These are phyloP conservation scores for Loripinus fragilis DNA, from an alignment of 2,888 invertebrate genomes.

Conservation along the genomic window DNA sequence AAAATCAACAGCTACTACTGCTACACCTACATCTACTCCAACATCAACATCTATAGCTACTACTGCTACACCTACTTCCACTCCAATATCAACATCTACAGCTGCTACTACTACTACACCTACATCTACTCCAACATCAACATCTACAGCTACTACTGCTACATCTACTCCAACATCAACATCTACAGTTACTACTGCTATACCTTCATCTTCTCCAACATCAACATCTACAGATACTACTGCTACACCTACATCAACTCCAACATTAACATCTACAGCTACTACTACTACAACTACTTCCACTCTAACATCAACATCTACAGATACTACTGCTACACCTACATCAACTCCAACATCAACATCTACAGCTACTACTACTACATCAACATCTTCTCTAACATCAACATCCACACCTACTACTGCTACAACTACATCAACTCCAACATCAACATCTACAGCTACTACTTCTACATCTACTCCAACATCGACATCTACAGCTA, in stretches of 20 bases:
- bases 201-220: not conserved
- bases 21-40: not conserved
- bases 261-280: not conserved
- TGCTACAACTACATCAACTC: not conserved
- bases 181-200: not conserved
- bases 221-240: not conserved
- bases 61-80: not conserved
- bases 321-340: not conserved
- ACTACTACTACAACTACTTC: not conserved
- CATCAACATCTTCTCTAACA: not conserved
- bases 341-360: not conserved
- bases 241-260: not conserved
- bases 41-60: not conserved
- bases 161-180: not conserved
- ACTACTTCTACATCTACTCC: not conserved
- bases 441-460: not conserved
- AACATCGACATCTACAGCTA: not conserved
- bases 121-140: not conserved
- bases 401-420: not conserved
- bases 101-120: not conserved
- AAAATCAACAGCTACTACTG: not conserved
- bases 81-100: not conserved
- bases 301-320: not conserved
- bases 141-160: not conserved
- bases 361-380: not conserved